Evolutionary conservation across 2,888 invertebrate species (phyloP).

Genomic region (Petrophora chlorosata): DNA sequence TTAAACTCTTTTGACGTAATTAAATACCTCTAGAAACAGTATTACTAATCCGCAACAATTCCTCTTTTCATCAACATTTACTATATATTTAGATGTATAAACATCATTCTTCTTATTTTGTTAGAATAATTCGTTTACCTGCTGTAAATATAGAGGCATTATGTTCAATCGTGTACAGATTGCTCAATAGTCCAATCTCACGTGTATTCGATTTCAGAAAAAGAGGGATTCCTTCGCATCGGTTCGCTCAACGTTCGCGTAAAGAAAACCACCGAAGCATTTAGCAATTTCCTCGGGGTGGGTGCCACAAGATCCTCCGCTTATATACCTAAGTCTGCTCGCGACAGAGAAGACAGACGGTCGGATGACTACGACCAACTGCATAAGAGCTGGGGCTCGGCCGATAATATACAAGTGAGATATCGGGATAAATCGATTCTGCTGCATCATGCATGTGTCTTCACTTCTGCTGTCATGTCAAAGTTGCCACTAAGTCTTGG

Average conservation of each 20-base stretch:
- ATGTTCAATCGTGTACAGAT: neutral
- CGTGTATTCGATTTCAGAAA: conserved; percentile 84
- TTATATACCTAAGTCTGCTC: conserved; percentile 68
- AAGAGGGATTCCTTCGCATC: conserved; percentile 95
- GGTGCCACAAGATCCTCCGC: conserved; percentile 83
- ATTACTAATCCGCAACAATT: too few species aligned
- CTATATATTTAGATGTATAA: too few species aligned
- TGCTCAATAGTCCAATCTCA: neutral
- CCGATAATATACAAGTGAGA: conserved; percentile 90
- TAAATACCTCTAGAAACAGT: too few species aligned
- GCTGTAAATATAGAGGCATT: too few species aligned
- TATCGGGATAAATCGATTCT: neutral
- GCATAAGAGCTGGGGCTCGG: conserved; percentile 95
- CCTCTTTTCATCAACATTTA: too few species aligned
- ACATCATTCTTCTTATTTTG: too few species aligned
- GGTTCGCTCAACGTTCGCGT: conserved; percentile 96
- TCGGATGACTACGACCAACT: conserved; percentile 85
- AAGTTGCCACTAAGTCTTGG: neutral
- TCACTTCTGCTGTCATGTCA: neutral
- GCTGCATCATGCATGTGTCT: conserved; percentile 4
- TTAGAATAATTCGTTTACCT: too few species aligned
- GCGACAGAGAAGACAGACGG: conserved; percentile 61
- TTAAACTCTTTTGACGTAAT: too few species aligned
- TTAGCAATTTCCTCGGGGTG: conserved; percentile 94
- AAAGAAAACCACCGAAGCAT: conserved; percentile 96